A percentile compares a stretch with the other conserved stretches of the same genome.
phyloP scores from a whole-genome alignment of 2,888 invertebrate genomes.

The Unio pictorum region DNA sequence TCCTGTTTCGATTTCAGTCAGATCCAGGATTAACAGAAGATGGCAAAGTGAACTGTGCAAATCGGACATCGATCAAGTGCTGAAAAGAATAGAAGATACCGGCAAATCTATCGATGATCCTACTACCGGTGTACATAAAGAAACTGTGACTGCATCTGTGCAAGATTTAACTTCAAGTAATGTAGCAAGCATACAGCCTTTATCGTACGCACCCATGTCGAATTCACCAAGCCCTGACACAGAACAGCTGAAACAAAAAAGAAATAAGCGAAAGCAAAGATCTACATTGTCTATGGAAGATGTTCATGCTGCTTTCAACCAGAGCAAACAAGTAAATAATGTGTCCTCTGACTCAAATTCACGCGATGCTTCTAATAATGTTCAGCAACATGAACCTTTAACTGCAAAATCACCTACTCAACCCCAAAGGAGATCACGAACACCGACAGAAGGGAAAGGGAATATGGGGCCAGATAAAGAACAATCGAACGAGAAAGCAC shows the following conservation, averaged over 20 bases:
- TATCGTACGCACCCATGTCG: background rate
- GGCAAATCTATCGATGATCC: constrained; percentile 55
- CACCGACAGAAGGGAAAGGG: background rate
- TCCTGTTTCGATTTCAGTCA: constrained; percentile 47
- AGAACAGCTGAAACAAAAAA: constrained; percentile 48
- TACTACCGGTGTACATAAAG: constrained; percentile 16
- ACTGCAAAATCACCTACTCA: constrained; percentile 32
- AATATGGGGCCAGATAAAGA: constrained; percentile 1
- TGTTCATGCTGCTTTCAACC: constrained; percentile 54
- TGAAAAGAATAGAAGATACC: constrained; percentile 62
- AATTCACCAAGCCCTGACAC: constrained; percentile 25
- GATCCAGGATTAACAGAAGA: constrained; percentile 45
- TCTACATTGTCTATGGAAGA: constrained; percentile 56
- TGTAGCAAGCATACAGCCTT: background rate
- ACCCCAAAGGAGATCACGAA: constrained; percentile 23
- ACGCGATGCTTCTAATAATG: background rate
- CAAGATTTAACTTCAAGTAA: background rate
- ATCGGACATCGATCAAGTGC: constrained; percentile 61
- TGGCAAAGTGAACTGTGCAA: constrained; percentile 51
- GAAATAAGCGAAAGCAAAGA: constrained; percentile 55
- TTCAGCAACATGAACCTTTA: constrained; percentile 3
- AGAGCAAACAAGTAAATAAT: constrained; percentile 2
- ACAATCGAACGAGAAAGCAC: constrained; percentile 8
- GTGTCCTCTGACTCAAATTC: background rate
- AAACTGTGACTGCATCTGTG: constrained; percentile 23